Evolutionary conservation across 2,113 vertebrate genomes (phyloP), one percentile per base, ranked within the genome.

Genomic region (Macrotus californicus): DNA sequence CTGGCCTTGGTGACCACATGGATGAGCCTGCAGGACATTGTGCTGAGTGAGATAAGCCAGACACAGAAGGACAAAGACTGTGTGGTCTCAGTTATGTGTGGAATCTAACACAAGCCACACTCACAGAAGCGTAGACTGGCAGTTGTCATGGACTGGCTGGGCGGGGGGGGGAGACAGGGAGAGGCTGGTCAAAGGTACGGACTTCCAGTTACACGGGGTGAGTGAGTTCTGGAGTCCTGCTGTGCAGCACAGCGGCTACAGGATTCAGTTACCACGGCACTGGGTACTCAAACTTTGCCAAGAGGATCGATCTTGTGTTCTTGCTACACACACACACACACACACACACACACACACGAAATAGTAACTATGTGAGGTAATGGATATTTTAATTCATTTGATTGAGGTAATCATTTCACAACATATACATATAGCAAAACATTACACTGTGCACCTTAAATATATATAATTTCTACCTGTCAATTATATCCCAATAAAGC

Each of bases 211-310:
- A 39, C 1, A 13, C 46, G 54, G 26, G 14, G 46, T 39, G 34
- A 34, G 1, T 34, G 5, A 22, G 16, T 31, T 18, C 11, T 48
- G 61, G 50, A 41, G 61, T 21, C 1, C 26, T 7, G 0, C 1
- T 6, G 41, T 41, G 11, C 3, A 41, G 26, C 34, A 4, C 46
- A 52, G 31, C 6, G 46, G 52, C 43, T 19, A 14, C 9, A 76
- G 29, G 5, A 34, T 48, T 26, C 29, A 46, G 29, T 48, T 9
- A n/a, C 12, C 43, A 14, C 14, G 52, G 36, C 11, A 3, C 0
- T 15, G 10, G 15, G 4, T 29, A 16, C 8, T 34, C n/a, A 39
- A 15, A 48, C 46, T 81, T 66, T 87, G 83, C 66, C 39, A 54
- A 36, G 31, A 67, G 88, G 22, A 36, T 31, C 21, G 41, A 43